Base-by-base conservation (phyloP, 2,888 invertebrate genomes). In the Tetragonisca angustula region DNA sequence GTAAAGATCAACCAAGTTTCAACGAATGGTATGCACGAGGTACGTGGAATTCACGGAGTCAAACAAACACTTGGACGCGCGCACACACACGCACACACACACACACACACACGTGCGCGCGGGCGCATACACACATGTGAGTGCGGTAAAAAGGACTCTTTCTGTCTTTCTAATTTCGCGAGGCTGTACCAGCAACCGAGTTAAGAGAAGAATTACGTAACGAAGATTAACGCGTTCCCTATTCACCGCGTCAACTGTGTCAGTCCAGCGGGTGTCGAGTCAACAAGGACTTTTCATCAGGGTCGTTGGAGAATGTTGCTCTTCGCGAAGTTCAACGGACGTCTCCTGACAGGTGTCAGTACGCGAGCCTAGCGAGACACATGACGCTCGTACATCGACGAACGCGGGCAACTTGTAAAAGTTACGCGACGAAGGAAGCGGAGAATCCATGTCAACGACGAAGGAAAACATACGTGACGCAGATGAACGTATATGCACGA, bases 371-470 rank as follows among this genome's bases (percentile, higher is more conserved):
- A 19, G 64, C 6, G 27, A 50, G 36, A 21, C 70, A 19, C 59
- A 68, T 49, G 24, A 49, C 15, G 17, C 54, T 56, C n/a, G 56
- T 24, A 17, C 24, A 59, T 24, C 50, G 67, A 21, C 21, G 76
- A 76, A 56, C 79, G 67, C 19, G 61, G 43, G 49, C 65, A 43
- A 59, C 54, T 61, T 32, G 65, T 49, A 61, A 61, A 81, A 59
- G 54, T 77, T 49, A 27, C 50, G 65, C 52, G 72, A 61, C 21
- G 49, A 21, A 54, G 72, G 64, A 56, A 62, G 17, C 21, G 24
- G 49, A 50, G 77, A 81, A 81, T 81, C 73, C 74, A 59, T 81
- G 81, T 64, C 81, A 81, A 74, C 43, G 56, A 50, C 50, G 49
- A 49, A 61, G 21, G 61, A n/a, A 56, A 49, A 73, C 73, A 59